A percentile compares a stretch with the other conserved stretches of the same genome.
Evolutionary conservation across 2,888 invertebrate genomes (phyloP).

Genomic region (Cerceris rybyensis): DNA sequence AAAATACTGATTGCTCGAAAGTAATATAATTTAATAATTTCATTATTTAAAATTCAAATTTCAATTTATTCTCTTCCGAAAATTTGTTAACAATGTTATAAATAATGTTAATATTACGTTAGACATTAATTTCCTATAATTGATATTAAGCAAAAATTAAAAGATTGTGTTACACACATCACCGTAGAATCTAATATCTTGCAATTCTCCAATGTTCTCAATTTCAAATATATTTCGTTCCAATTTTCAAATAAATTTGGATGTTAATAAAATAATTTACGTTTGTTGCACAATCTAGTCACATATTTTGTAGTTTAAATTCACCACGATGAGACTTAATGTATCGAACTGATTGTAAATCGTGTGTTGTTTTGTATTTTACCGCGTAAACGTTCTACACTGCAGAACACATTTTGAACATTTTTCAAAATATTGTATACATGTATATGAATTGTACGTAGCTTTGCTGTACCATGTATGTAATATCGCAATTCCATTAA

Average conservation of each 20-base stretch:
- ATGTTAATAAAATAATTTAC: background rate
- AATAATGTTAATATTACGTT: no score
- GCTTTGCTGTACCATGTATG: slow-evolving; percentile 12
- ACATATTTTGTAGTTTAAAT: slow-evolving; percentile 6
- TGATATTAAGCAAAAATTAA: background rate
- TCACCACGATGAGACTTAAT: slow-evolving; percentile 8
- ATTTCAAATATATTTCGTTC: background rate
- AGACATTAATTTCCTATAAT: background rate
- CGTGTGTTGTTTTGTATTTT: slow-evolving; percentile 5
- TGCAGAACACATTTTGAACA: background rate
- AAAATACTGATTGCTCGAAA: no score
- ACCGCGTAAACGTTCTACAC: slow-evolving; percentile 11
- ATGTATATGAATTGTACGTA: slow-evolving; percentile 13
- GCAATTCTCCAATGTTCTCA: background rate
- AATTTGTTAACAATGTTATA: background rate
- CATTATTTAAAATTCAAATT: no score
- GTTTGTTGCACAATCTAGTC: background rate
- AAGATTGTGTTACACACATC: background rate
- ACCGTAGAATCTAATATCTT: background rate
- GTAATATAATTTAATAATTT: no score
- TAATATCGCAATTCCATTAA: slow-evolving; percentile 9
- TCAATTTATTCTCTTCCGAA: background rate
- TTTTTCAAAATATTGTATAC: slow-evolving; percentile 14
- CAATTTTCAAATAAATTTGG: slow-evolving; percentile 2
- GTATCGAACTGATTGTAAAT: background rate